A percentile compares a stretch with the other conserved stretches of the same genome.
Evolutionary conservation across 1,140 invertebrate species (phyloP).

Genomic region (Zaprionus taronus): DNA sequence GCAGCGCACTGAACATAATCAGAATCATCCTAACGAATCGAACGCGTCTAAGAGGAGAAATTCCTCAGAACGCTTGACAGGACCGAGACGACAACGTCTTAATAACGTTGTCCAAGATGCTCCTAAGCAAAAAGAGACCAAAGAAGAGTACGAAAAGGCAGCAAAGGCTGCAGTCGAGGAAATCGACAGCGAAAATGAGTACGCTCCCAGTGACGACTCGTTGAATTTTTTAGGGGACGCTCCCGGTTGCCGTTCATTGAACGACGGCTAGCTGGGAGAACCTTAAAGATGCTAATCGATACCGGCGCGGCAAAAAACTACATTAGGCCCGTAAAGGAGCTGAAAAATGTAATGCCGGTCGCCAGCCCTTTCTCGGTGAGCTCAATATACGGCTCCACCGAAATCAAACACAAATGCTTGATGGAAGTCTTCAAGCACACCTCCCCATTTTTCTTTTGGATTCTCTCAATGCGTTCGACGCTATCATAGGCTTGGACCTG

Average conservation of each 20-base stretch:
- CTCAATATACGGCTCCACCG: constrained; percentile 32
- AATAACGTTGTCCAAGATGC: constrained; percentile 24
- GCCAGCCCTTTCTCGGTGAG: constrained; percentile 25
- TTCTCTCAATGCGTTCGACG: too few relatives aligned
- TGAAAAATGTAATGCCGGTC: constrained; percentile 11
- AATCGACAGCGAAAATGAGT: constrained; percentile 14
- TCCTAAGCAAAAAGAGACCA: background rate
- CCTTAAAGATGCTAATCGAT: constrained; percentile 38
- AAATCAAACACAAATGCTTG: background rate
- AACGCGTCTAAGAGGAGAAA: constrained; percentile 10
- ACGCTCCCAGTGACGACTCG: constrained; percentile 6
- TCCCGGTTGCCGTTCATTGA: constrained; percentile 37
- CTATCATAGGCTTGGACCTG: too few relatives aligned
- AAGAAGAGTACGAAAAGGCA: constrained; percentile 4
- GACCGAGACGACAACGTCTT: constrained; percentile 6
- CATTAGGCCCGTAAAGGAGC: constrained; percentile 31
- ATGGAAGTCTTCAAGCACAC: constrained; percentile 21
- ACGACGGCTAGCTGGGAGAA: background rate
- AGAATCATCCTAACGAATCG: constrained; percentile 5
- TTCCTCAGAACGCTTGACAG: constrained; percentile 13
- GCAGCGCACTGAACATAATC: constrained; percentile 2
- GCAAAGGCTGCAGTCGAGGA: constrained; percentile 26
- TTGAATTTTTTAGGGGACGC: constrained; percentile 39
- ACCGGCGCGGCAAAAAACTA: constrained; percentile 41
- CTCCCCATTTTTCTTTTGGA: constrained; percentile 17